Percentiles rank a stretch among this genome's conserved stretches.
Conservation (phyloP, 2,888 invertebrate genomes). For the Ectobius pallidus region DNA sequence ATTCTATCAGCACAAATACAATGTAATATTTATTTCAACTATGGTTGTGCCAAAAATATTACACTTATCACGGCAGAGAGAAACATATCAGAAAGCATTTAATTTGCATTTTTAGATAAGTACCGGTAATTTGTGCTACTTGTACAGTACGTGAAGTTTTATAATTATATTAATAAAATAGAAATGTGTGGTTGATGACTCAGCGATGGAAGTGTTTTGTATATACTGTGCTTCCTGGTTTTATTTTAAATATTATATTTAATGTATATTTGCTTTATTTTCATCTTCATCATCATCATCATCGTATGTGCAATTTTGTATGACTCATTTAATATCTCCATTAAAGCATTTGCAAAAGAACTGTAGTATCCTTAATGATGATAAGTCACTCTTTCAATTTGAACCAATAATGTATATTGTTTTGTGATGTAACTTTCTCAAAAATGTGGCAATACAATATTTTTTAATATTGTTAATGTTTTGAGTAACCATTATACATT, state of each 20-base stretch:
- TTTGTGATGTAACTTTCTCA: no score
- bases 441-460: no score
- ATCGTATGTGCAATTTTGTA: no score
- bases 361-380: no score
- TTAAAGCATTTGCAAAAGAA: no score
- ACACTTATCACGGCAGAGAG: background rate
- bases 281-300: no score
- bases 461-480: no score
- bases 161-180: background rate
- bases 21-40: slow-evolving; percentile 1
- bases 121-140: background rate
- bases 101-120: background rate
- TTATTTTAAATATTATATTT: background rate
- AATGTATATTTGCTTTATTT: background rate
- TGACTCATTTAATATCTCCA: no score
- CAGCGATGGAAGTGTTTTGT: background rate
- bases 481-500: no score
- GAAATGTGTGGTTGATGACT: background rate
- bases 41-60: slow-evolving; percentile 6
- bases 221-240: no score
- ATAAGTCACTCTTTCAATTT: no score
- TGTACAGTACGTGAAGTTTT: background rate
- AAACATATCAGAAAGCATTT: background rate
- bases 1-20: background rate
- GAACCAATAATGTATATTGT: no score